Conservation (phyloP, 2,113 vertebrate species). For the Eurystomus gularis region DNA sequence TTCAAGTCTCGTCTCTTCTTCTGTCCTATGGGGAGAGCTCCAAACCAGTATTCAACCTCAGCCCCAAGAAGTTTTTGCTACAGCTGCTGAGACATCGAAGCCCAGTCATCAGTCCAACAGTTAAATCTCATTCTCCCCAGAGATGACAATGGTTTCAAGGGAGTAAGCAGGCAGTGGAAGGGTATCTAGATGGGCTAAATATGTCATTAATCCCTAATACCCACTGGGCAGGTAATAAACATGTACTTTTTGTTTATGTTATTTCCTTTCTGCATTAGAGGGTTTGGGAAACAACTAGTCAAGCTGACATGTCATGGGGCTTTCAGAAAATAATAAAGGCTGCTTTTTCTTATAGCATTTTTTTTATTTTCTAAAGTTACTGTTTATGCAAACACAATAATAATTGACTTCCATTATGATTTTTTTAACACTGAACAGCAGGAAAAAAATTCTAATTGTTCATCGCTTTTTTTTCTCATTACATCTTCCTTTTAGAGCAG, state of each 20-base stretch:
- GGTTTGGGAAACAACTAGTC: neutral
- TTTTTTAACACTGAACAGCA: neutral
- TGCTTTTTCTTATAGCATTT: neutral
- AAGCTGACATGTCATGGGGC: neutral
- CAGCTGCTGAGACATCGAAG: neutral
- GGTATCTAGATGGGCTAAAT: neutral
- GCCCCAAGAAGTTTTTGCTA: neutral
- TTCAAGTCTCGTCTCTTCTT: neutral
- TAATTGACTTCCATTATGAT: neutral
- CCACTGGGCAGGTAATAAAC: neutral
- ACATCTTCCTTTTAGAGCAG: neutral
- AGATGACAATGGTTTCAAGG: neutral
- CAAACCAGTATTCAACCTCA: neutral
- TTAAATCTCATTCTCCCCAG: neutral
- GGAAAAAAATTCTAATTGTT: neutral
- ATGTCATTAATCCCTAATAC: neutral
- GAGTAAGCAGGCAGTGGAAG: neutral
- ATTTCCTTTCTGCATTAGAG: accelerated
- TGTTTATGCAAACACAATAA: neutral
- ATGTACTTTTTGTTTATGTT: neutral
- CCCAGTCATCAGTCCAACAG: accelerated
- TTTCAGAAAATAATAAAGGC: neutral
- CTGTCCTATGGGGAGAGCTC: neutral
- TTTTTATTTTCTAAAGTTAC: neutral
- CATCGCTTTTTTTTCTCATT: neutral